Evolutionary conservation across 2,888 invertebrate species (phyloP), one percentile per base, ranked within the genome.

Genomic region (Elysia crispata): DNA sequence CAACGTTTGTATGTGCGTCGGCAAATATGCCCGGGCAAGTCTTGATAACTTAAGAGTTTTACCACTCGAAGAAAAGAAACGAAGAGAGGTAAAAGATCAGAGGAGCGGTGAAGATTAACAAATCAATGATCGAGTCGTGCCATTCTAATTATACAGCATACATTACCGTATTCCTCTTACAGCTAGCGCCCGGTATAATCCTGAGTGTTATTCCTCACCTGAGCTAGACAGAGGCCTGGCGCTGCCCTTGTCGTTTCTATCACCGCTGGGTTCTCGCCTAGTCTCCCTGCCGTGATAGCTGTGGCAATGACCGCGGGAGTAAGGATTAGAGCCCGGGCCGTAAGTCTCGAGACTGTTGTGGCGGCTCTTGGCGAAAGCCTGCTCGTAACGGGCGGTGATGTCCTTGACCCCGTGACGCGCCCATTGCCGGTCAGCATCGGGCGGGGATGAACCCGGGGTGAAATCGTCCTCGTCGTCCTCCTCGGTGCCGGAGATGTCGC

Each of bases 201-300:
- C 30, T 18, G 11, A 23, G 23, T 13, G 13, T 28, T 5, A 54
- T 1, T 23, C 28, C 73, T 78, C 69, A 73, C 78, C 78, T 15
- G 50, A 73, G 23, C 79, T 67, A 13, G 57, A 57, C 3, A 30
- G 72, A n/a, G 73, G 64, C 33, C 57, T 57, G 20, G n/a, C 41
- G 25, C 23, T 15, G 30, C 25, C 15, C 33, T 30, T 57, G 20
- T 31, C 41, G 25, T 31, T 15, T 57, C 25, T 11, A 25, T 33
- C 62, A 15, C 20, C 66, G 41, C 41, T 41, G 41, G 41, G 41
- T 41, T 41, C 41, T 41, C 41, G 3, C 41, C 5, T 41, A 11
- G 41, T 15, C 6, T 78, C 73, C 8, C 66, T 41, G 33, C 78
- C 78, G 20, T 78, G 73, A 50, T 73, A 78, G 11, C 31, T 78